Base-by-base conservation (phyloP, 1,140 invertebrate genomes). In the Anagrus nilaparvatae region DNA sequence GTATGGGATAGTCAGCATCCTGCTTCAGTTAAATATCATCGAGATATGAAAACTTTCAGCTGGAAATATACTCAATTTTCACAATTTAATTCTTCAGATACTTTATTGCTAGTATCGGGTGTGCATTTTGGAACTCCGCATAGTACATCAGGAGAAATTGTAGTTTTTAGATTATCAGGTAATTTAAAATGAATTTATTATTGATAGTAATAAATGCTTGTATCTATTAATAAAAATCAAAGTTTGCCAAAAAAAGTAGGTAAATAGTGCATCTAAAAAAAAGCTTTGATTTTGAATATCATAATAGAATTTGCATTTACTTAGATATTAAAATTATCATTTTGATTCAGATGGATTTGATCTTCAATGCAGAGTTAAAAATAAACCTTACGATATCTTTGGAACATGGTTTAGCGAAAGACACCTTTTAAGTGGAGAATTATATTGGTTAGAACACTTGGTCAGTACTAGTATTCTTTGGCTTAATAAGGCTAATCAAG, bases 21-120 rank as follows among this genome's bases (percentile, higher is more conserved):
- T 21, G 77, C 76, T 5, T 71, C 59, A 33, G 70, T 87, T 40
- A 81, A 82, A 57, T 83, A 85, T 62, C 73, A 75, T 48, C 70
- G 78, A 47, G 81, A 90, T 53, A 90, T 91, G 87, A 87, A 84
- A 58, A 64, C 67, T 13, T 87, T 87, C 52, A 79, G 75, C 44
- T 92, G 88, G 88, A 87, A 89, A 58, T 90, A 88, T 47, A 90
- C 87, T 0, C 87, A 91, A 61, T 91, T 81, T 60, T 88, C 84
- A 3, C 83, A 90, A 60, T 92, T 91, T 53, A 91, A 91, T 70
- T 76, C 80, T 47, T 77, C 76, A 6, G 87, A 92, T 67, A 87
- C 82, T 1, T 65, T 90, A 7, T 65, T 92, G 1, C 65, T 91
- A 12, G 87, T 92, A 1, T 91, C 87, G 28, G 88, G 88, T 18